A percentile compares a stretch with the other conserved stretches of the same genome.
phyloP scores from a whole-genome alignment of 2,888 invertebrate genomes.

The Phengaris alcon region DNA sequence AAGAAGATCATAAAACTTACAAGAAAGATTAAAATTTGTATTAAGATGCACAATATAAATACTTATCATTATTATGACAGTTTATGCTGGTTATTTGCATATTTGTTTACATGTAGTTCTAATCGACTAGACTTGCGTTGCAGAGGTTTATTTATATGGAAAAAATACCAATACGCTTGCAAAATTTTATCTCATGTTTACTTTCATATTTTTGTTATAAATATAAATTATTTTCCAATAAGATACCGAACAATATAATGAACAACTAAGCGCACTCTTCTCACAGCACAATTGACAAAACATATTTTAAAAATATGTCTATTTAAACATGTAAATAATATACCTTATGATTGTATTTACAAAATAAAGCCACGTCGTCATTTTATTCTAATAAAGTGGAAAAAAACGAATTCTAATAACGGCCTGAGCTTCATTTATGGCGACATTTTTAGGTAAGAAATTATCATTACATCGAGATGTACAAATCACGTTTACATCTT shows the following conservation, averaged over 20 bases:
- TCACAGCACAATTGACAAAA: slow-evolving; percentile 80
- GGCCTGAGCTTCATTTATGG: neutral
- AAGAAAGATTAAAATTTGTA: neutral
- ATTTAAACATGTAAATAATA: slow-evolving; percentile 72
- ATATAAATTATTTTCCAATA: neutral
- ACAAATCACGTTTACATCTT: too few species aligned
- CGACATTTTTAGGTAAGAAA: neutral
- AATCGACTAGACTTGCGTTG: neutral
- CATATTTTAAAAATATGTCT: slow-evolving; percentile 78
- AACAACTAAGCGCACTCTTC: slow-evolving; percentile 57
- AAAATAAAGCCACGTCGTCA: slow-evolving; percentile 71
- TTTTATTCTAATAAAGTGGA: slow-evolving; percentile 56
- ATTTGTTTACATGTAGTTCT: neutral
- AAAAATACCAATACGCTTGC: neutral
- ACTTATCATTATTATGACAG: neutral
- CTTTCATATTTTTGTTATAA: neutral
- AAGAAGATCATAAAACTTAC: neutral
- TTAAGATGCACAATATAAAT: neutral
- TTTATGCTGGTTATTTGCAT: neutral
- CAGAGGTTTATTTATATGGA: neutral
- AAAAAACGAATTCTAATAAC: slow-evolving; percentile 45
- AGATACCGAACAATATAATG: slow-evolving; percentile 40
- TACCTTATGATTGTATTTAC: slow-evolving; percentile 77
- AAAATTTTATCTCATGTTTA: neutral
- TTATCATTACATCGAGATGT: too few species aligned